Base-by-base conservation (phyloP, 2,888 invertebrate genomes). In the Napeogenes sylphis region DNA sequence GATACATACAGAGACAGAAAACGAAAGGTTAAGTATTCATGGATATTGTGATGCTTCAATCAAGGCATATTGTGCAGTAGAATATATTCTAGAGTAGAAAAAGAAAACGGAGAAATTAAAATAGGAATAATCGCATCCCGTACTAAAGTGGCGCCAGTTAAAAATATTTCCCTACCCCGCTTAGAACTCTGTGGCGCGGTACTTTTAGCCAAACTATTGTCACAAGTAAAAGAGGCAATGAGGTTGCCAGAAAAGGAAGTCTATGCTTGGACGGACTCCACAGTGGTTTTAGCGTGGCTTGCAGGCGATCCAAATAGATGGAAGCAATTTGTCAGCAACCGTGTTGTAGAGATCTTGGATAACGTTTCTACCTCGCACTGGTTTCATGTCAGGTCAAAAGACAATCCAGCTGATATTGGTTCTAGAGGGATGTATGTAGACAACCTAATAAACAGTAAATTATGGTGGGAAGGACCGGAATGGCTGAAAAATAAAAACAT, bases 91-190 rank as follows among this genome's bases (percentile, higher is more conserved):
- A 59, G 71, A 30, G 64, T 70, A 56, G 56, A 42, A n/a, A 21
- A 21, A 5, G 21, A 63, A 8, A 38, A 8, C 54, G 67, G 67
- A 14, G 45, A 56, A 3, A 58, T 68, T 14, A 62, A 60, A n/a
- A 70, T 61, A 2, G 21, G 56, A 5, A 45, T 75, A 1, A 54
- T 73, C 4, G 70, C 73, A 10, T 59, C 71, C n/a, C 70, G 62
- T 67, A 72, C 73, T 6, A 67, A 64, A 56, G 72, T 73, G 45
- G 74, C 74, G n/a, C 73, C 75, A n/a, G 55, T 74, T 2, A 71
- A 68, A 58, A 60, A 68, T 35, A 58, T 73, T 12, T 70, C 74
- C 14, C 45, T 72, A 14, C 73, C 73, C 8, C 58, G 73, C 30
- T 58, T 74, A 0, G 74, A 74, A 58, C 61, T 73, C 2, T 64